Base-by-base conservation (phyloP, 2,888 invertebrate genomes). In the Phengaris alcon region DNA sequence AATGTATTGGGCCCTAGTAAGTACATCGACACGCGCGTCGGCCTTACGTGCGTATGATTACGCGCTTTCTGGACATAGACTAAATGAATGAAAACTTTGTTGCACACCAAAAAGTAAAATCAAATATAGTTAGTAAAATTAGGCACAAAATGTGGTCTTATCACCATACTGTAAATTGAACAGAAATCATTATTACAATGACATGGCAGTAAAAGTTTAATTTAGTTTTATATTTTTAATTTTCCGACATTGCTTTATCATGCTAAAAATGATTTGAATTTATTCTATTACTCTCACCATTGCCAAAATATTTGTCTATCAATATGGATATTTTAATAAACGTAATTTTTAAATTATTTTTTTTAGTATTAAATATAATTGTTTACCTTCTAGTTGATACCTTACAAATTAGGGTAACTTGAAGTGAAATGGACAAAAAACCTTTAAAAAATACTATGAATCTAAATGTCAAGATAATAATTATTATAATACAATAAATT, bases 331-430 rank as follows among this genome's bases (percentile, higher is more conserved):
- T 35, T 35, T 35, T 35, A 2, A 64, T 15, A 12, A 22, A 12
- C 15, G 12, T 64, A 57, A 15, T 15, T 59, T 15, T 8, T 64
- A 35, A 35, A 12, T 12, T 12, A 8, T 3, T 12, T 12, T 10
- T 52, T 52, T 52, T 12, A 9, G 7, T 52, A 52, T 52, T 52
- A 64, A 64, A 64, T 9, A 35, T 12, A 15, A 64, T 35, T 59
- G 48, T 59, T 22, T 22, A 22, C 4, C 15, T 57, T 57, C 59
- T 10, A 22, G 15, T 15, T 10, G 10, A 64, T 74, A 72, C 15
- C 64, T 64, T 74, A 64, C 48, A 51, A 35, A 15, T 64, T 44
- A 51, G 51, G 74, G 74, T 74, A 74, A 74, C 74, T 74, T 59
- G 48, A 48, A 48, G 68, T 68, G 22, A 51, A 70, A 51, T 70